phyloP scores from a whole-genome alignment of 2,113 vertebrate species.

The Corvus hawaiiensis region DNA sequence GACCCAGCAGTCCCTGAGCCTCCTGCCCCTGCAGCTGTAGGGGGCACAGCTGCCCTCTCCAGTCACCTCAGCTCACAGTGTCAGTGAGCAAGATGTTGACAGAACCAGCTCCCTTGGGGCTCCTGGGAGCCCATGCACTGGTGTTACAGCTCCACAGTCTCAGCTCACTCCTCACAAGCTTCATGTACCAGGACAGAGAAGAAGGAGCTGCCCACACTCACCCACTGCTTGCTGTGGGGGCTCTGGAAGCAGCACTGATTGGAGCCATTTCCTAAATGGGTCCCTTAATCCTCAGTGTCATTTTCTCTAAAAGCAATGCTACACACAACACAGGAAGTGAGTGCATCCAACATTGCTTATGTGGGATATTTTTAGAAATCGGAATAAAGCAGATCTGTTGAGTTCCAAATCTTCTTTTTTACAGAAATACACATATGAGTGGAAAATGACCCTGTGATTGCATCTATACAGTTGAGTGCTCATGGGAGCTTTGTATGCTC shows the following conservation, averaged over 20 bases:
- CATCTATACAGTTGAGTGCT: not conserved
- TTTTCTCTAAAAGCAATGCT: not conserved
- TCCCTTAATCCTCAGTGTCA: not conserved
- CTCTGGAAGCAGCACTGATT: not conserved
- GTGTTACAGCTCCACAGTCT: not conserved
- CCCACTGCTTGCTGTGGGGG: not conserved
- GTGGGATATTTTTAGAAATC: not conserved
- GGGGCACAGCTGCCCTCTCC: not conserved
- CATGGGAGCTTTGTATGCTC: not conserved
- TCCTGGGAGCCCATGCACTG: rapidly evolving
- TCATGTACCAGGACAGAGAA: not conserved
- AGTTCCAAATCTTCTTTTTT: not conserved
- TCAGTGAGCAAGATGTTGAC: rapidly evolving
- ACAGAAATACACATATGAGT: not conserved
- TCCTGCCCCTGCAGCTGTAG: not conserved
- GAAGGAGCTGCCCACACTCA: not conserved
- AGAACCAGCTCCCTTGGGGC: not conserved
- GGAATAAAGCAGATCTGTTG: not conserved
- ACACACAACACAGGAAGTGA: not conserved
- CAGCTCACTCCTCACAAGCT: not conserved
- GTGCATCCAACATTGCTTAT: not conserved
- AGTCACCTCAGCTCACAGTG: not conserved
- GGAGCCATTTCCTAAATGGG: not conserved
- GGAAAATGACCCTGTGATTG: not conserved
- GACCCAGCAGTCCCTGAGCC: rapidly evolving